Base-by-base conservation (phyloP, 2,888 invertebrate genomes). In the Abrostola triplasia region DNA sequence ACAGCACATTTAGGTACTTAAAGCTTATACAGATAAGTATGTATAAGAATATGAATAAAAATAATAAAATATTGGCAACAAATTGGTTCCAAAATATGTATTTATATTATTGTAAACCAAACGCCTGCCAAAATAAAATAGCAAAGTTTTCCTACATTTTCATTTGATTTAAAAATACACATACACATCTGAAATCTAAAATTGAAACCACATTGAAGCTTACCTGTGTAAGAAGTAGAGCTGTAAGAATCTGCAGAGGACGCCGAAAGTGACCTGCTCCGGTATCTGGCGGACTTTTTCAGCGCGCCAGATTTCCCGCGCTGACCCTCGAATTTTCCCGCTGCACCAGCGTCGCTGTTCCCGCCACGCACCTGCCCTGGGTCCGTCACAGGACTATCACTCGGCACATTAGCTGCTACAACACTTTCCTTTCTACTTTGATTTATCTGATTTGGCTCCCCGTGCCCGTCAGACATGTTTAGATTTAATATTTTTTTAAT, bases 211-310 rank as follows among this genome's bases (percentile, higher is more conserved):
- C 9, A 0, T 1, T 12, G 60, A 1, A 35, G 85, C 93, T 90
- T 69, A 92, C 96, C 96, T 44, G 96, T 96, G 79, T 96, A 96
- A 0, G 96, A 96, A 13, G 96, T 96, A 77, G 98, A 98, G 91
- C 98, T 98, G 93, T 98, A 99, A 35, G 98, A 98, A 91, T 99
- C 99, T 59, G 98, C 98, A 42, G 99, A 99, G 7, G 98, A 98
- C 5, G 98, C 98, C 10, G 99, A 99, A 36, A 98, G 95, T 0
- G 98, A 98, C 70, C 99, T 96, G 87, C 98, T 98, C 59, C 98
- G 95, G 88, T 98, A 98, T 58, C 98, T 95, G 79, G 97, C 98
- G 12, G 98, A 97, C 89, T 98, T 98, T 95, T 98, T 98, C 88
- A 98, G 90, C 9, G 98, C 98, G 71, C 98, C 97, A 5, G 97